phyloP scores from a whole-genome alignment of 2,113 vertebrate species.

The Ivindomyrus marchei region DNA sequence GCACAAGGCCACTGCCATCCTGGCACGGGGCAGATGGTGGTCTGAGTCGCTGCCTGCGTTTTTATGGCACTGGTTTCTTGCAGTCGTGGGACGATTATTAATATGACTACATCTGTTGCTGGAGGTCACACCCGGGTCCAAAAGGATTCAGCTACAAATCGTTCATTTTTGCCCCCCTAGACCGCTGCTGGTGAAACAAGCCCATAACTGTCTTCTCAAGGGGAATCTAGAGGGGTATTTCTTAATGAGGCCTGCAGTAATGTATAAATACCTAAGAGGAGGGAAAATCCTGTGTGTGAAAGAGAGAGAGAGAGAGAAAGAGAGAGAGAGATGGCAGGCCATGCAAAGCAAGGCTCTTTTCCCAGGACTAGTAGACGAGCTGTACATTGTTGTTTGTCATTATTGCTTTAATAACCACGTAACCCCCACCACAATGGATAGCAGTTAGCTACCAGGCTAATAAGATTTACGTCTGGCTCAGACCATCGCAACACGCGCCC shows the following conservation, averaged over 20 bases:
- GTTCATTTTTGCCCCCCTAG: neutral
- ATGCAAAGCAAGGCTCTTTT: neutral
- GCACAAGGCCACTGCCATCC: slow-evolving; percentile 6
- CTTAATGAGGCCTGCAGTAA: slow-evolving; percentile 8
- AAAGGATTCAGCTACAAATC: neutral
- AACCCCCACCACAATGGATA: neutral
- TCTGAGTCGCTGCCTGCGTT: neutral
- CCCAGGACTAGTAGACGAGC: neutral
- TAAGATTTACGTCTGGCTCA: slow-evolving; percentile 28
- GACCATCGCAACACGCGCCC: slow-evolving; percentile 30
- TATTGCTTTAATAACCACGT: slow-evolving; percentile 32
- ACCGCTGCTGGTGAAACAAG: neutral
- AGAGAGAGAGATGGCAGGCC: neutral
- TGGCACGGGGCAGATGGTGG: slow-evolving; percentile 5
- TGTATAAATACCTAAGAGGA: neutral
- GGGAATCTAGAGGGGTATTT: slow-evolving; percentile 1
- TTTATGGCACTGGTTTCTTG: neutral
- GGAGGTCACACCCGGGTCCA: neutral
- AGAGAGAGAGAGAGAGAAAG: neutral
- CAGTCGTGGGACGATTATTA: neutral
- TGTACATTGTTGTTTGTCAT: slow-evolving; percentile 23
- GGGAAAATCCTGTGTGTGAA: neutral
- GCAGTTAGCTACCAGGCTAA: slow-evolving; percentile 29
- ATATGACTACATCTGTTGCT: neutral
- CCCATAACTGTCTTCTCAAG: neutral